These are phyloP conservation scores for Aratinga solstitialis DNA, from an alignment of 2,797 vertebrate genomes.

Conservation along the genomic window DNA sequence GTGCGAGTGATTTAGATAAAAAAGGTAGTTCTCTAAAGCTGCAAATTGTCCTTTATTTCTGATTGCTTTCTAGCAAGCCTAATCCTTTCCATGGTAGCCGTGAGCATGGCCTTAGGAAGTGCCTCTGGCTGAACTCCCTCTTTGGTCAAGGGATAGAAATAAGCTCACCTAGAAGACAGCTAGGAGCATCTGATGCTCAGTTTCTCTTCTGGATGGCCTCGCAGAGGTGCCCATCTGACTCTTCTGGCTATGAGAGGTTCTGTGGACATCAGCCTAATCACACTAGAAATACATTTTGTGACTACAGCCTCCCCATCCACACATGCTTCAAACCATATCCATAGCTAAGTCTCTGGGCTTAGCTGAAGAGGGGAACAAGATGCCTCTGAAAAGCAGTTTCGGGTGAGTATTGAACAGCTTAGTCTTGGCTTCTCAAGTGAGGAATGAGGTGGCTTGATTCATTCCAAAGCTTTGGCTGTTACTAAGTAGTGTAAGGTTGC, in stretches of 20 bases:
- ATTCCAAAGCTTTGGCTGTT: background rate
- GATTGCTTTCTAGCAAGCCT: background rate
- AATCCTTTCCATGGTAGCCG: background rate
- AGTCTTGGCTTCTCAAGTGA: background rate
- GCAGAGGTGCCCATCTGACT: background rate
- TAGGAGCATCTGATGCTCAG: background rate
- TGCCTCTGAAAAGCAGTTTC: background rate
- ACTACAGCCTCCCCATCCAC: background rate
- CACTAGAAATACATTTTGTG: accelerated
- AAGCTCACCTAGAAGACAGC: background rate
- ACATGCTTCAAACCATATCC: background rate
- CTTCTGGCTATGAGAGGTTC: background rate
- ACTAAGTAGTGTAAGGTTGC: background rate
- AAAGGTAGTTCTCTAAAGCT: background rate
- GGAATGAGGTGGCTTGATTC: background rate
- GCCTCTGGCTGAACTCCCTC: background rate
- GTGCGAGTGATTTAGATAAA: background rate
- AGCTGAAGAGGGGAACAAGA: background rate
- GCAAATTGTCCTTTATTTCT: background rate
- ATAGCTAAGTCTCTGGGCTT: background rate
- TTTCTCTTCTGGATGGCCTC: background rate
- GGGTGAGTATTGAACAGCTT: background rate
- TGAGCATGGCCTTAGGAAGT: background rate
- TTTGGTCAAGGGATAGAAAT: background rate
- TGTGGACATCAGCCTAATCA: background rate